Base-by-base conservation (phyloP, 2,113 vertebrate species). In the Falcunculus frontatus region DNA sequence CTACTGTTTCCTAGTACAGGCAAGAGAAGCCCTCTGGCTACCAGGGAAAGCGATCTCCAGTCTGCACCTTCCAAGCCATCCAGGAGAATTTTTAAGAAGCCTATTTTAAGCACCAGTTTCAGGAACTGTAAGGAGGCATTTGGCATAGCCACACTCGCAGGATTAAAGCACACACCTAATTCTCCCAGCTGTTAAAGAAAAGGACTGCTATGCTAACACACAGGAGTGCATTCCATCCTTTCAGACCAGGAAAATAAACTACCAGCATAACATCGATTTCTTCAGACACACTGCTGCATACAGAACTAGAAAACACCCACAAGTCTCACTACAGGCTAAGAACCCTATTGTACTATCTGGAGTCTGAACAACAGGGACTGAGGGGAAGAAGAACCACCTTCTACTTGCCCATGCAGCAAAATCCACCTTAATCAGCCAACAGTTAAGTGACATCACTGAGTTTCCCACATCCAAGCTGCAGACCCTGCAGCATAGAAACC, bases 61-160 rank as follows among this genome's bases (percentile, higher is more conserved):
- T 39, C 39, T 41, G n/a, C 79, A 82, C 49, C 68, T 80, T 64
- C 47, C 69, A 89, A 91, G 44, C 22, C 13, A 84, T 25, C 12
- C 37, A 53, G 10, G 13, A 60, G 64, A 59, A 90, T 16, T 74
- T 70, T 88, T 74, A 92, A 88, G 82, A 21, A 88, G 46, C 30
- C 92, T 88, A 59, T 89, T 96, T 91, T 86, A 90, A 77, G 46
- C 73, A 89, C 52, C 78, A 75, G n/a, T 68, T 86, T 81, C 65
- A 81, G 64, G 32, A 90, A 70, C 52, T 41, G 26, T 29, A 81
- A 92, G 63, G 49, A 90, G 41, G 47, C 23, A 46, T 65, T 42
- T 82, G 86, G 69, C 74, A 92, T 70, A 65, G 52, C 55, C 57
- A 53, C 64, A 32, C 32, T 37, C 1, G 0, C 35, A 75, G 72